Evolutionary conservation across 2,888 invertebrate genomes (phyloP).

Genomic region (Thera britannica): DNA sequence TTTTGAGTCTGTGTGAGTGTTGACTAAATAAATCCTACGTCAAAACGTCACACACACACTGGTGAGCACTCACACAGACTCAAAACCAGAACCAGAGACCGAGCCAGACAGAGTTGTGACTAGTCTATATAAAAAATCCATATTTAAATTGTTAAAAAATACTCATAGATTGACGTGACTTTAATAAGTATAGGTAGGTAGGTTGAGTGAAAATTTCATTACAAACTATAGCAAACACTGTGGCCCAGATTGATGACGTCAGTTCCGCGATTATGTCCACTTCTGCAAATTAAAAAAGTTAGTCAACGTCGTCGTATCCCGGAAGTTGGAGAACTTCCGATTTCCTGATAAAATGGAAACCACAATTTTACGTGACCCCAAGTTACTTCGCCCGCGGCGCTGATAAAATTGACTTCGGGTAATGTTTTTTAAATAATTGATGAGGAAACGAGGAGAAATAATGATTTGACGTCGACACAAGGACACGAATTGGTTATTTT

Average conservation of each 20-base stretch:
- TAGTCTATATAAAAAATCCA: too few species aligned
- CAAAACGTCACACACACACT: too few species aligned
- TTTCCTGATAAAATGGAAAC: conserved; percentile 20
- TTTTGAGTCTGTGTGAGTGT: too few species aligned
- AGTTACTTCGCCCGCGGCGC: background rate
- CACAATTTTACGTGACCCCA: conserved; percentile 20
- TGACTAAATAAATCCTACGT: too few species aligned
- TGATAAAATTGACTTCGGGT: background rate
- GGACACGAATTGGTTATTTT: too few species aligned
- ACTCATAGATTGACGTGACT: too few species aligned
- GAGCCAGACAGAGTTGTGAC: too few species aligned
- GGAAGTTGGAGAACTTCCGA: conserved; percentile 21
- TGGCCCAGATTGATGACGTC: conserved; percentile 52
- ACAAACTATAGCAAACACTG: conserved; percentile 11
- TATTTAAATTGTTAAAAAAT: too few species aligned
- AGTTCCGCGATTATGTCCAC: conserved; percentile 52
- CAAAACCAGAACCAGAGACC: too few species aligned
- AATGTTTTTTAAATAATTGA: background rate
- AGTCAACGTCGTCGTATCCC: conserved; percentile 20
- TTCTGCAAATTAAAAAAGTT: conserved; percentile 58
- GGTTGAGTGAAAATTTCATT: conserved; percentile 10
- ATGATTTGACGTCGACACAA: too few species aligned
- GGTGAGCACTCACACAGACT: too few species aligned
- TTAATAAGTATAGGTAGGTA: background rate
- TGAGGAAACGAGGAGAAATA: background rate